phyloP scores from a whole-genome alignment of 2,797 vertebrate species.

The Vultur gryphus region DNA sequence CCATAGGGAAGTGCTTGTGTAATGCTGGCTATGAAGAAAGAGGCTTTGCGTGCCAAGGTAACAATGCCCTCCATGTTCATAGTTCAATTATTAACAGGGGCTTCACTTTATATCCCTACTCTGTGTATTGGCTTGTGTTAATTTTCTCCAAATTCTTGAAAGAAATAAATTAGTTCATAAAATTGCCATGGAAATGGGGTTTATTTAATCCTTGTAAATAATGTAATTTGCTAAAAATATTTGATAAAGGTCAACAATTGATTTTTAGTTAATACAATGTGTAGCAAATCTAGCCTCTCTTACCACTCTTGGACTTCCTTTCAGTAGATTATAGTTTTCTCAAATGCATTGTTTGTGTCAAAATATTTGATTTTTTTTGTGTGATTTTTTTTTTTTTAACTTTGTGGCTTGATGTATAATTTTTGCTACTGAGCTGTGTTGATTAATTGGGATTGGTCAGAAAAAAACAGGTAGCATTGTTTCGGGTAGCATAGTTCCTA shows the following conservation, averaged over 20 bases:
- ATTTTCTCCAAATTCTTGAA: neutral
- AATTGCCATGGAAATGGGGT: neutral
- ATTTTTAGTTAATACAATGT: neutral
- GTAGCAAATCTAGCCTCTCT: neutral
- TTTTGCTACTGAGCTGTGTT: neutral
- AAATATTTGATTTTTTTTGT: neutral
- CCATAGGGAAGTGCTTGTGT: conserved; percentile 96
- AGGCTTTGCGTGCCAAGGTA: conserved; percentile 94
- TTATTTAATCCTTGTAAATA: neutral
- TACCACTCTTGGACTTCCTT: neutral
- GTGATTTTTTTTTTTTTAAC: neutral
- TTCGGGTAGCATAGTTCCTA: neutral
- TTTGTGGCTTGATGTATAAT: neutral
- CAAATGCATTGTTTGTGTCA: neutral
- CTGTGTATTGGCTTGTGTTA: neutral
- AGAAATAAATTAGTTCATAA: neutral
- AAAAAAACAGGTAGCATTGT: neutral
- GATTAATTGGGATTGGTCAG: neutral
- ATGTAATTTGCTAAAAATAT: neutral
- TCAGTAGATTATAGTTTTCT: neutral
- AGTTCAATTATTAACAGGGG: neutral
- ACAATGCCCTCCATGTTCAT: neutral
- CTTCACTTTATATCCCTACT: neutral
- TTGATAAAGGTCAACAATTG: neutral
- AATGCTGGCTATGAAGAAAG: conserved; percentile 90